Base-by-base conservation (phyloP, 2,797 vertebrate species). In the Cheirogaleus major region DNA sequence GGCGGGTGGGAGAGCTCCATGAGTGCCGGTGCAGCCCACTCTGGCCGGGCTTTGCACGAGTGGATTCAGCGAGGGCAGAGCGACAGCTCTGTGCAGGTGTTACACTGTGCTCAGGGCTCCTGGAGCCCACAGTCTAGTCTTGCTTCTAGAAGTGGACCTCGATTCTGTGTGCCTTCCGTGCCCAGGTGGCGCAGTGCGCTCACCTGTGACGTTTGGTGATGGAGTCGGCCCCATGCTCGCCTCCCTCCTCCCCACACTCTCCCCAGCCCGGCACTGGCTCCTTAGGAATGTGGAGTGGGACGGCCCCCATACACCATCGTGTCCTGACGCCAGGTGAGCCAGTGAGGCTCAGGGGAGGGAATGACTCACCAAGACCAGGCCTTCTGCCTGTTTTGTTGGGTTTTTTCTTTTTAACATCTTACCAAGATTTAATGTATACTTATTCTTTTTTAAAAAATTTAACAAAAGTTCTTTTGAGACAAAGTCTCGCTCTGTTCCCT, bases 401-500 rank as follows among this genome's bases (percentile, higher is more conserved):
- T 27, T 27, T 25, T 55, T 69, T 41, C 12, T 32, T 55, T 17
- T 11, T 45, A 99, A 99, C 99, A 99, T 99, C 99, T 99, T 99
- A 99, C 98, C 98, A 99, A 99, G 99, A 99, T 99, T 99, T 99
- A 99, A 99, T 99, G 99, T 99, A 99, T 99, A 99, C 99, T 99
- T 99, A 99, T 99, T 99, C 99, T 99, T 99, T 67, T 35, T 35
- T 32, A 4, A 67, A 65, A 67, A 18, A 67, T 59, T 59, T 27
- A 59, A 27, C 4, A 59, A 59, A 27, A 59, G 25, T 27, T 27
- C n/a, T 35, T 67, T 35, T 65, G 63, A 67, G 15, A 67, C 17
- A n/a, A 67, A 67, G 7, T n/a, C 15, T 57, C 1, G 9, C 23
- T 57, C 55, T 57, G 23, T 11, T 57, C 9, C 55, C 55, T 0